Base-by-base conservation (phyloP, 2,888 invertebrate genomes). In the Sesia bembeciformis region DNA sequence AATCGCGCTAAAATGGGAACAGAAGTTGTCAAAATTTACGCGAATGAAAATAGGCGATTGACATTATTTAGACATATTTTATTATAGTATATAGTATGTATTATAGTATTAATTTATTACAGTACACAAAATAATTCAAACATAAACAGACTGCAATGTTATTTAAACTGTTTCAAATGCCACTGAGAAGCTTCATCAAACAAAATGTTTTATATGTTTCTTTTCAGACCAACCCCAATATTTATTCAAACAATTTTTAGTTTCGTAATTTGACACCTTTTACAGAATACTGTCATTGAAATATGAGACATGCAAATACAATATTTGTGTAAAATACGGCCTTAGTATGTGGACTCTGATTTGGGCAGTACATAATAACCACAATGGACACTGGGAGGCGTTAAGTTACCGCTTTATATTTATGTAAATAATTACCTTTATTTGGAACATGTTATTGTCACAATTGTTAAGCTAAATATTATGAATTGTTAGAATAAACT, bases 221-320 rank as follows among this genome's bases (percentile, higher is more conserved):
- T 66, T 72, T 74, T 76, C 72, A 74, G 72, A 60, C 61, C 60
- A 62, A 60, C 57, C 52, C 59, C 58, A 71, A 70, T 77, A 69
- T 78, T 81, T 72, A 64, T 63, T 60, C 61, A 71, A 65, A 61
- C 57, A 62, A 66, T 69, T 69, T n/a, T 61, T 57, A 39, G 64
- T 69, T 70, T 69, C 70, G 74, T 74, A 78, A 79, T 64, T 23
- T 23, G 74, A 65, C 59, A 61, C 71, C 74, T 71, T 78, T 74
- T 73, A 72, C 61, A 65, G 67, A 57, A 53, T 54, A 58, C 60
- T 74, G 81, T 66, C 83, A 82, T 84, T 84, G 82, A 74, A 67
- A 60, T 54, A 62, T 50, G 55, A 49, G 59, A 60, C 62, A 56
- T 58, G 57, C 58, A 60, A 66, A 61, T 62, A 56, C 40, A 52